These are phyloP conservation scores for Rhopilema esculentum DNA, from an alignment of 30 jellyfish, hydroid and myxozoan species.

Conservation along the genomic window DNA sequence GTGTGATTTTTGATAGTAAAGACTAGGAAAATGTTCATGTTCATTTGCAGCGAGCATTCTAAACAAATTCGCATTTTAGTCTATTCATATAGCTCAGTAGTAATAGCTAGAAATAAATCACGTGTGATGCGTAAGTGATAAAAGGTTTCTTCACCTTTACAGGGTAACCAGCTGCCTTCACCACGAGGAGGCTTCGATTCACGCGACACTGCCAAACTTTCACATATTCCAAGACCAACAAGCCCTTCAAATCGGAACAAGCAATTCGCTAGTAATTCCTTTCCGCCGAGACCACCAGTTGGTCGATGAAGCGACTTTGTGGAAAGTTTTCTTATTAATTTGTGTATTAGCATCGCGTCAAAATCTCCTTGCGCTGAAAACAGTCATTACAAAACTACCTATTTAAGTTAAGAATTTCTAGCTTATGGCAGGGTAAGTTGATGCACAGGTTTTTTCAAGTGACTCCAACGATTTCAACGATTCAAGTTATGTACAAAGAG, in stretches of 20 bases:
- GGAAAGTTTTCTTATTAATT: not conserved
- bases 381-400: too few species aligned
- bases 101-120: not conserved
- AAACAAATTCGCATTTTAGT: too few species aligned
- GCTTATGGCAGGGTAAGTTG: too few species aligned
- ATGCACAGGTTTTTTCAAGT: too few species aligned
- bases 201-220: conserved; percentile 18
- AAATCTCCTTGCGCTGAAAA: too few species aligned
- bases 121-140: not conserved
- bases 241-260: conserved; percentile 57
- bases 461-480: too few species aligned
- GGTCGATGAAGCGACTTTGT: conserved; percentile 12
- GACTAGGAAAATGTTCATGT: too few species aligned
- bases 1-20: too few species aligned
- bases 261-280: conserved; percentile 22
- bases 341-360: too few species aligned
- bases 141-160: not conserved
- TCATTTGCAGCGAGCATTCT: too few species aligned
- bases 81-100: not conserved
- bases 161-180: conserved; percentile 48
- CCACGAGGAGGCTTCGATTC: conserved; percentile 61
- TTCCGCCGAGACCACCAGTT: conserved; percentile 68
- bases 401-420: too few species aligned
- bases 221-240: conserved; percentile 75
- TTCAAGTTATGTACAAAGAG: too few species aligned